Evolutionary conservation across 2,888 invertebrate species (phyloP).

Genomic region (Diadegma fenestrale): DNA sequence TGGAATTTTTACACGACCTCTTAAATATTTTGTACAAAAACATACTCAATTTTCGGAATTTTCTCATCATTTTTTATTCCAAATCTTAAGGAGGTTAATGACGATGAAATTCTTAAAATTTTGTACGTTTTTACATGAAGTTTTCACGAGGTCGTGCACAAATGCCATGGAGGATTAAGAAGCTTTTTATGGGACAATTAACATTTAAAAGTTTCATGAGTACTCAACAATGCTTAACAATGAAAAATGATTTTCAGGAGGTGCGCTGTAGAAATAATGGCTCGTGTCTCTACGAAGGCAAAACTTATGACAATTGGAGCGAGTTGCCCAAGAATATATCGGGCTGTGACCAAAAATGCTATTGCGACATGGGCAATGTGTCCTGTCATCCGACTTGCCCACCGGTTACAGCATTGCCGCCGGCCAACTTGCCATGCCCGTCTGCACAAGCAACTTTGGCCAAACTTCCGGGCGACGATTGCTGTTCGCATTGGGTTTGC

Average conservation of each 20-base stretch:
- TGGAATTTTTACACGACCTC: too few species aligned
- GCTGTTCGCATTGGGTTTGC: conserved; percentile 93
- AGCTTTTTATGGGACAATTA: too few species aligned
- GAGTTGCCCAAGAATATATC: conserved; percentile 92
- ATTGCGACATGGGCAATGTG: conserved; percentile 94
- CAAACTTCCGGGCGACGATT: conserved; percentile 91
- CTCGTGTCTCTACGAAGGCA: conserved; percentile 91
- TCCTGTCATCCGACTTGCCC: conserved; percentile 94
- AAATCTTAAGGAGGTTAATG: too few species aligned
- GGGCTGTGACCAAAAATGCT: conserved; percentile 94
- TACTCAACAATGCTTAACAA: too few species aligned
- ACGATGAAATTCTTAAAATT: too few species aligned
- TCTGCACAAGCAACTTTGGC: conserved; percentile 88
- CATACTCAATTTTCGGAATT: too few species aligned
- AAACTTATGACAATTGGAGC: conserved; percentile 90
- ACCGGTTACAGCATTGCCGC: conserved; percentile 91
- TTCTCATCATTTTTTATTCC: too few species aligned
- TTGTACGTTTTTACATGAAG: too few species aligned
- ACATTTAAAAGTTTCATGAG: too few species aligned
- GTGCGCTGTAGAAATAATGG: conserved; percentile 93
- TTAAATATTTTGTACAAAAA: too few species aligned
- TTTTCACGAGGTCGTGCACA: too few species aligned
- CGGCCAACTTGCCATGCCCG: conserved; percentile 90
- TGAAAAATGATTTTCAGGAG: conserved; percentile 84
- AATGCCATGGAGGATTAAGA: too few species aligned